Conservation (phyloP, 2,113 vertebrate genomes). For the Passer domesticus region DNA sequence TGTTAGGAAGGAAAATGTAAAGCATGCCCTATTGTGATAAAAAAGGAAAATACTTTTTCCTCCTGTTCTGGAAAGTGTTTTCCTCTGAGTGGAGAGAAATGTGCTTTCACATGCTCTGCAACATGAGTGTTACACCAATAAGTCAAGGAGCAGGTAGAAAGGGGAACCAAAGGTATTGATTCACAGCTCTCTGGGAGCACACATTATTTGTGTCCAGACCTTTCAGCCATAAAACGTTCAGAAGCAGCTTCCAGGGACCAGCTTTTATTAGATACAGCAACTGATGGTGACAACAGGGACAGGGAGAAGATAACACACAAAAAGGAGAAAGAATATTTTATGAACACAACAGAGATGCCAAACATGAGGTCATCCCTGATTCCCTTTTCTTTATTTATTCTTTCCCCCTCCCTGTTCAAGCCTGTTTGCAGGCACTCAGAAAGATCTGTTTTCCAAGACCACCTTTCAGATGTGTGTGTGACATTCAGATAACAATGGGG, state of each 20-base stretch:
- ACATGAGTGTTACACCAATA: background rate
- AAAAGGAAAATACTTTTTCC: background rate
- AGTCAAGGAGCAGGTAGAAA: background rate
- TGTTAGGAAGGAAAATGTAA: background rate
- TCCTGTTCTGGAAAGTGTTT: background rate
- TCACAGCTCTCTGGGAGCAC: background rate
- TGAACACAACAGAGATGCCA: background rate
- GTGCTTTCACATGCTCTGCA: background rate
- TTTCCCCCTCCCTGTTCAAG: background rate
- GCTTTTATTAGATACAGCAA: background rate
- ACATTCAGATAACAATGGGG: background rate
- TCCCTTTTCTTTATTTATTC: background rate
- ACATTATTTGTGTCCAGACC: background rate
- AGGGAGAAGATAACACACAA: background rate
- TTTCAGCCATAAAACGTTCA: background rate
- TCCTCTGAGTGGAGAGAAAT: background rate
- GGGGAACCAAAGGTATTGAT: background rate
- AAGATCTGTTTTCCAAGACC: background rate
- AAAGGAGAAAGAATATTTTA: background rate
- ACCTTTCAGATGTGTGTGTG: background rate
- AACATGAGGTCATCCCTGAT: background rate
- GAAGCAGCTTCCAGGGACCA: background rate
- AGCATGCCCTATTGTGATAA: background rate
- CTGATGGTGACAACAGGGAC: background rate
- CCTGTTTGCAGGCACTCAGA: background rate